phyloP scores from a whole-genome alignment of 2,113 vertebrate species.

The Microcebus griseorufus region DNA sequence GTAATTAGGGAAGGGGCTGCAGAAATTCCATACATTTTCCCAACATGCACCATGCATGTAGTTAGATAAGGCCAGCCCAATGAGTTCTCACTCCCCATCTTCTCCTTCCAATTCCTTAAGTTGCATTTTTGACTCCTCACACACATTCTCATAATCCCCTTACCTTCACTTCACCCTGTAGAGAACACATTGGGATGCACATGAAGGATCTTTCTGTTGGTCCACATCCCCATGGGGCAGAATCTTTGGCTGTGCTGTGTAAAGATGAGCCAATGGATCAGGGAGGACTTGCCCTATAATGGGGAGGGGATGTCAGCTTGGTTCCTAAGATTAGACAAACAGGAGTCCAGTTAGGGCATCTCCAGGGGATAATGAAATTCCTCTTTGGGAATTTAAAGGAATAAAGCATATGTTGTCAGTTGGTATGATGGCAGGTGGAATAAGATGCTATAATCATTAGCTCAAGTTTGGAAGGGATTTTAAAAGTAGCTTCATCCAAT shows the following conservation, averaged over 20 bases:
- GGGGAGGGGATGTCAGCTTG: not conserved
- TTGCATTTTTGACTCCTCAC: not conserved
- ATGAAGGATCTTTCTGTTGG: not conserved
- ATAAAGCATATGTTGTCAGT: not conserved
- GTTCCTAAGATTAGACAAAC: not conserved
- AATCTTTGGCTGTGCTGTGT: not conserved
- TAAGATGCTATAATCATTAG: not conserved
- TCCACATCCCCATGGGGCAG: not conserved
- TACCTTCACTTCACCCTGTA: not conserved
- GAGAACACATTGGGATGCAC: not conserved
- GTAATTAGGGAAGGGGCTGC: not conserved
- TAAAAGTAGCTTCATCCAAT: not conserved
- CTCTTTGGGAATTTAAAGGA: not conserved
- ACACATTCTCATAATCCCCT: not conserved
- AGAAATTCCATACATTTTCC: not conserved
- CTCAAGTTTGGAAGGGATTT: conserved; percentile 1
- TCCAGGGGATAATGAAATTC: not conserved
- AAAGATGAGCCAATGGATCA: not conserved
- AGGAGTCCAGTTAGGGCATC: not conserved
- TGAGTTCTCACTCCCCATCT: not conserved
- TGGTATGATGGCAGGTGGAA: not conserved
- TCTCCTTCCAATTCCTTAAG: not conserved
- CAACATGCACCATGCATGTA: not conserved
- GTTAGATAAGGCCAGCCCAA: not conserved
- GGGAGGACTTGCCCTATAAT: not conserved